Percentiles rank a stretch among this genome's conserved stretches.
phyloP scores from a whole-genome alignment of 2,797 vertebrate species.

The Rhinatrema bivittatum region DNA sequence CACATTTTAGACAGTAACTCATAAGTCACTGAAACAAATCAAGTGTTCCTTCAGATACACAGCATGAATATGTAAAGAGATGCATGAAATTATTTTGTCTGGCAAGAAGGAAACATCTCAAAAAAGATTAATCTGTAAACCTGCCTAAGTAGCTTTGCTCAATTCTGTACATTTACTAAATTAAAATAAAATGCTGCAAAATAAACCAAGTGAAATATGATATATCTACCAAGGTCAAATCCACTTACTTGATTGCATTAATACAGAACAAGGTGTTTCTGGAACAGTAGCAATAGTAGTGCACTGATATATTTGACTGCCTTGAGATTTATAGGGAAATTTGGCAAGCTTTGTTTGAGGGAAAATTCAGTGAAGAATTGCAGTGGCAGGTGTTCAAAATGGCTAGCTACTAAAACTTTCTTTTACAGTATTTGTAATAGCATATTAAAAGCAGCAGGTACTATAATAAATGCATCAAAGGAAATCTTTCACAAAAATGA shows the following conservation, averaged over 20 bases:
- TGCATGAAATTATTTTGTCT: neutral
- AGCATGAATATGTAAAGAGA: neutral
- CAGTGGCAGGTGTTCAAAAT: constrained; percentile 7
- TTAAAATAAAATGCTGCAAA: constrained; percentile 1
- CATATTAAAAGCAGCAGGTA: neutral
- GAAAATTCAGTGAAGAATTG: constrained; percentile 7
- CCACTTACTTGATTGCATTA: constrained; percentile 9
- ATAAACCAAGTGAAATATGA: neutral
- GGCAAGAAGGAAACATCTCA: neutral
- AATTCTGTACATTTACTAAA: neutral
- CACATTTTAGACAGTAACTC: too few species aligned
- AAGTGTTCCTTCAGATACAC: accelerated
- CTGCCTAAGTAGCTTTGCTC: neutral
- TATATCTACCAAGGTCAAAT: constrained; percentile 6
- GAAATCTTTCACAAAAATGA: neutral
- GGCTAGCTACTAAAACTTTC: too few species aligned
- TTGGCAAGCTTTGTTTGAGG: constrained; percentile 10
- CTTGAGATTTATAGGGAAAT: constrained; percentile 7
- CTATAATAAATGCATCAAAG: neutral
- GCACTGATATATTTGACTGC: constrained; percentile 9
- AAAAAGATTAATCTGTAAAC: constrained; percentile 15
- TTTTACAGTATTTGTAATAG: constrained; percentile 8
- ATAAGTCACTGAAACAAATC: neutral
- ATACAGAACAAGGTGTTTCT: constrained; percentile 10
- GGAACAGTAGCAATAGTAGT: constrained; percentile 10